Evolutionary conservation across 1,140 invertebrate species (phyloP), one percentile per base, ranked within the genome.

Genomic region (Drosophila mojavensis): DNA sequence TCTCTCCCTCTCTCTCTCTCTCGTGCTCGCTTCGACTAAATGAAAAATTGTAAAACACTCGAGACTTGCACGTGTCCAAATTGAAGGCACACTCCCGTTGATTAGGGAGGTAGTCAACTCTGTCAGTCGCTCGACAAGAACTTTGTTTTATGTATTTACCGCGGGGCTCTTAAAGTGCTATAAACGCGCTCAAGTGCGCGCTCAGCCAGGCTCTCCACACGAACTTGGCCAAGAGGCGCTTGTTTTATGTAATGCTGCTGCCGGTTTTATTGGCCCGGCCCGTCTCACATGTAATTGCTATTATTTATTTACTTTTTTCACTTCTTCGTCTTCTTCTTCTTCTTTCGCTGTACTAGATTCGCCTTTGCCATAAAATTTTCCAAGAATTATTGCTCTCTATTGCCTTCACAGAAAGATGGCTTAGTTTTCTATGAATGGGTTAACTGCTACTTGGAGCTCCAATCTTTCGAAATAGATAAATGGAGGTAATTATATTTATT

Each of bases 41-140:
- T 81, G 78, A 78, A 68, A 82, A 80, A 74, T 78, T 71, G 65
- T 50, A 24, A 33, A 63, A 58, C 54, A 33, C 58, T 71, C 26
- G 45, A 61, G 55, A 73, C 48, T 51, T 85, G 82, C 82, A 88
- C 82, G 82, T 88, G 82, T 82, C 79, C 58, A 79, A 82, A 85
- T 85, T 88, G 83, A 81, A 76, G 82, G 79, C 82, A 86, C 83
- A 61, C 82, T 82, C 79, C 63, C 51, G 47, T 15, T 47, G 54
- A 47, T 55, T 70, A 56, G 33, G 24, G 30, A n/a, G 53, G 53
- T 28, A 28, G 48, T 3, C 48, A 51, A 13, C 24, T 43, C 33
- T 13, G 53, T 54, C 28, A 13, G 51, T 15, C 51, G 13, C n/a
- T 54, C 39, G 36, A 47, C n/a, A 47, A 60, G 45, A 73, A 73